A percentile compares a stretch with the other conserved stretches of the same genome.
Evolutionary conservation across 2,888 invertebrate species (phyloP).

Genomic region (Ceramica pisi): DNA sequence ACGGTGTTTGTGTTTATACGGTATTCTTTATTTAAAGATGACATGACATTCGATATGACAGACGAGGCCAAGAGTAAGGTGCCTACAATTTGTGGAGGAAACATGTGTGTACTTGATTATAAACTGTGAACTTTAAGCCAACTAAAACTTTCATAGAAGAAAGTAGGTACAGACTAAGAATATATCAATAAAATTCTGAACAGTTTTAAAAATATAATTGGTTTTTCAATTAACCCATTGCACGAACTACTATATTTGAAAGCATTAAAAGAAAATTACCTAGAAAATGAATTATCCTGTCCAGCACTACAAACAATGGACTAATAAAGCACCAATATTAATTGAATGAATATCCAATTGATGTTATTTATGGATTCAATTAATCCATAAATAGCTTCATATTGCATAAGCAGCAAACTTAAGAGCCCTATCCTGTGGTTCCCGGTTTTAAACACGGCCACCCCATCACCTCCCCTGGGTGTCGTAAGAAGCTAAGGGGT

Average conservation of each 20-base stretch:
- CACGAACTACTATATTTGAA: background rate
- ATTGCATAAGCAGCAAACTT: constrained; percentile 18
- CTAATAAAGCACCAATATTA: background rate
- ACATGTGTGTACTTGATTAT: background rate
- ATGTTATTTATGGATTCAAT: background rate
- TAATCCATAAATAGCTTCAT: constrained; percentile 30
- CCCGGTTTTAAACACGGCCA: constrained; percentile 30
- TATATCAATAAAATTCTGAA: too few relatives aligned
- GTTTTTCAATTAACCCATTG: background rate
- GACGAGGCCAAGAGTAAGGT: background rate
- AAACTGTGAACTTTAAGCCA: too few relatives aligned
- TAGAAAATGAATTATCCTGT: background rate
- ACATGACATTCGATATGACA: constrained; percentile 32
- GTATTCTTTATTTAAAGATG: constrained; percentile 34
- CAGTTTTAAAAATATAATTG: too few relatives aligned
- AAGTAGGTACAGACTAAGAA: too few relatives aligned
- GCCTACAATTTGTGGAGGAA: background rate
- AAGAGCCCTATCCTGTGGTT: constrained; percentile 36
- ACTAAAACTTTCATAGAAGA: background rate
- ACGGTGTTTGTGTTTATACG: constrained; percentile 17
- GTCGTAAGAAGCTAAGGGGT: constrained; percentile 58
- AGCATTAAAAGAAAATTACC: background rate
- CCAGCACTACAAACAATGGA: background rate
- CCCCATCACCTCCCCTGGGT: constrained; percentile 53
- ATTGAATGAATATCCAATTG: constrained; percentile 1